Percentiles rank a stretch among this genome's conserved stretches.
Evolutionary conservation across 2,113 vertebrate genomes (phyloP).

Genomic region (Emydura subglobosa): DNA sequence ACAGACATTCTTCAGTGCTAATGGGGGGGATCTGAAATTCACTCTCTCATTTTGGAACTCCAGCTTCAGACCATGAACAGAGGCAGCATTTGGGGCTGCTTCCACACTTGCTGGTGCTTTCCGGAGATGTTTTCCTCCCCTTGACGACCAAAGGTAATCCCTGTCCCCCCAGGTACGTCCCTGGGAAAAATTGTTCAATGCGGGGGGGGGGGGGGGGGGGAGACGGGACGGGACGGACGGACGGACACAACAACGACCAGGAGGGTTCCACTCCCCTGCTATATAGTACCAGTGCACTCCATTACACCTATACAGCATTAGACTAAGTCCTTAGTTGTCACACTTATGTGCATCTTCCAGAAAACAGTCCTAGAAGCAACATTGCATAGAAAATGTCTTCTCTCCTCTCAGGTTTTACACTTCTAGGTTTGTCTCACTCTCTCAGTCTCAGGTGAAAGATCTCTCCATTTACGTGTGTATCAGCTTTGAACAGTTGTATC

Average conservation of each 20-base stretch:
- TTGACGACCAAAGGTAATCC: background rate
- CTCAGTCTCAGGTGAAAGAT: background rate
- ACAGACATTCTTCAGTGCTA: background rate
- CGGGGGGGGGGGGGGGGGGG: too few species aligned
- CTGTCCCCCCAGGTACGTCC: background rate
- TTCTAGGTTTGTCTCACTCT: background rate
- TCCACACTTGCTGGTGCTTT: background rate
- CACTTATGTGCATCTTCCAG: background rate
- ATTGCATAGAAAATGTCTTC: background rate
- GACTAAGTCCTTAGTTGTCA: background rate
- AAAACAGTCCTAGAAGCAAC: background rate
- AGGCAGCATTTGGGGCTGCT: background rate
- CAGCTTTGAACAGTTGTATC: constrained; percentile 15
- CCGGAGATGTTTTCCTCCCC: background rate
- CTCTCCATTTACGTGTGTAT: background rate
- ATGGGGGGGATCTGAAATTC: background rate
- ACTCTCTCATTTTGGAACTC: background rate
- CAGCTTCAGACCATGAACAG: background rate
- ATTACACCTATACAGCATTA: background rate
- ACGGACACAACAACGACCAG: too few species aligned
- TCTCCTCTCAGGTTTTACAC: background rate
- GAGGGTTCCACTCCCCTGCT: too few species aligned
- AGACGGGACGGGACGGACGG: too few species aligned
- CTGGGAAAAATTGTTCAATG: too few species aligned
- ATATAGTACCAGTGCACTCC: too few species aligned